A percentile compares a stretch with the other conserved stretches of the same genome.
Evolutionary conservation across 2,888 invertebrate species (phyloP).

Genomic region (Drosophila quinaria): DNA sequence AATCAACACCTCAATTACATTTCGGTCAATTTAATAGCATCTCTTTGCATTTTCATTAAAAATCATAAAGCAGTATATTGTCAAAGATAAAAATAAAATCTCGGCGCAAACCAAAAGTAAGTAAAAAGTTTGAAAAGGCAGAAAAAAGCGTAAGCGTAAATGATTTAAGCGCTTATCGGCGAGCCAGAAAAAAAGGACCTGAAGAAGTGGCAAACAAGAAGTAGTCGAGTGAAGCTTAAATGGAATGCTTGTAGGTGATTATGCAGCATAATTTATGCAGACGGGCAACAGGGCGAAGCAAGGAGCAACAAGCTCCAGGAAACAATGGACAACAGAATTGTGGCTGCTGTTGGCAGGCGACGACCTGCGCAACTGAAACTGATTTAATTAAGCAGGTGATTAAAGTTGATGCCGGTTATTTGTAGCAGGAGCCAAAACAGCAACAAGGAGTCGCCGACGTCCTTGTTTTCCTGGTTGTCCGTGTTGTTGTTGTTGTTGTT

Average conservation of each 20-base stretch:
- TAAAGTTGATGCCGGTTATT: constrained; percentile 83
- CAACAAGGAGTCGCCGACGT: constrained; percentile 50
- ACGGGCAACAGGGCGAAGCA: constrained; percentile 14
- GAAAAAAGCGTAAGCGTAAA: constrained; percentile 46
- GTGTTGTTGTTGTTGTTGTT: constrained; percentile 9
- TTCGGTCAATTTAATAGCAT: background rate
- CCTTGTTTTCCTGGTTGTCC: constrained; percentile 18
- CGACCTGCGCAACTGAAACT: constrained; percentile 68
- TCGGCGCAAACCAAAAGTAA: constrained; percentile 18
- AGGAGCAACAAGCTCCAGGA: constrained; percentile 5
- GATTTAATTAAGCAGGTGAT: constrained; percentile 84
- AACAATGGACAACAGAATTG: constrained; percentile 52
- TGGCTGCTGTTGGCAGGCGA: constrained; percentile 17
- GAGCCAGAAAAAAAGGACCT: constrained; percentile 12
- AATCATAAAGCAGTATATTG: constrained; percentile 15
- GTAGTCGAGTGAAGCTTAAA: constrained; percentile 64
- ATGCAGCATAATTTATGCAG: constrained; percentile 77
- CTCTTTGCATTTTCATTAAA: constrained; percentile 12
- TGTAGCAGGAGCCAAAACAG: constrained; percentile 63
- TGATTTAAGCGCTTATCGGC: constrained; percentile 73
- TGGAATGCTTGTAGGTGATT: constrained; percentile 75
- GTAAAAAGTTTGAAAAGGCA: constrained; percentile 6
- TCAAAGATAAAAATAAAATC: constrained; percentile 9
- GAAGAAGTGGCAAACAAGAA: constrained; percentile 38
- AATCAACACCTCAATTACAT: background rate